These are phyloP conservation scores for Cotesia vestalis DNA, from an alignment of 1,140 invertebrate species.

Conservation along the genomic window DNA sequence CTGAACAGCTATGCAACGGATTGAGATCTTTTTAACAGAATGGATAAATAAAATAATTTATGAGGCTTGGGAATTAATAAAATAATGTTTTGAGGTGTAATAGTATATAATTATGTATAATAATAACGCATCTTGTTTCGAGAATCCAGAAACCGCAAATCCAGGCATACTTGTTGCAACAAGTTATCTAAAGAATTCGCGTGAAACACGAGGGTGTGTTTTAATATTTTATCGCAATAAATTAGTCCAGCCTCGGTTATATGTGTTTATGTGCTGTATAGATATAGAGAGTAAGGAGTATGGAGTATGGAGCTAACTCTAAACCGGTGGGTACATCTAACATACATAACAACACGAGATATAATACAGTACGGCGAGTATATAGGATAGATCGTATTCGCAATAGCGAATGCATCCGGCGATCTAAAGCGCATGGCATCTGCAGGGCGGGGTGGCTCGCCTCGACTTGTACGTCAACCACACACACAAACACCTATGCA, in stretches of 20 bases:
- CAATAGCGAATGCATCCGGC: constrained; percentile 29
- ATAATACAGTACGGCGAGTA: neutral
- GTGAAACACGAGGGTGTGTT: constrained; percentile 21
- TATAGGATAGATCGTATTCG: constrained; percentile 13
- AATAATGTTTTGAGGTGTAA: too few relatives aligned
- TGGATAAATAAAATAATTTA: too few relatives aligned
- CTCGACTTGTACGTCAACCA: constrained; percentile 31
- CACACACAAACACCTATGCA: constrained; percentile 16
- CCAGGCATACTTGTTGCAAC: constrained; percentile 1
- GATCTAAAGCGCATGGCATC: constrained; percentile 30
- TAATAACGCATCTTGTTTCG: neutral
- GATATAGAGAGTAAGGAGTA: neutral
- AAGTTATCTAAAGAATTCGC: constrained; percentile 7
- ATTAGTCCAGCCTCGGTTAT: neutral
- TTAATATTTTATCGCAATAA: constrained; percentile 10
- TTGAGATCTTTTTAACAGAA: too few relatives aligned
- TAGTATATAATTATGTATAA: neutral
- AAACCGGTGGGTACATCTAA: too few relatives aligned
- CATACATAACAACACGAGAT: too few relatives aligned
- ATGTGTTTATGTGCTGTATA: neutral
- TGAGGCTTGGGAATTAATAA: too few relatives aligned
- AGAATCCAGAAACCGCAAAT: constrained; percentile 8
- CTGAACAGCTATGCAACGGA: too few relatives aligned
- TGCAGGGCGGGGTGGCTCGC: constrained; percentile 41
- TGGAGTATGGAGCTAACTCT: neutral